Base-by-base conservation (phyloP, 2,797 vertebrate species). In the Acropternis orthonyx region DNA sequence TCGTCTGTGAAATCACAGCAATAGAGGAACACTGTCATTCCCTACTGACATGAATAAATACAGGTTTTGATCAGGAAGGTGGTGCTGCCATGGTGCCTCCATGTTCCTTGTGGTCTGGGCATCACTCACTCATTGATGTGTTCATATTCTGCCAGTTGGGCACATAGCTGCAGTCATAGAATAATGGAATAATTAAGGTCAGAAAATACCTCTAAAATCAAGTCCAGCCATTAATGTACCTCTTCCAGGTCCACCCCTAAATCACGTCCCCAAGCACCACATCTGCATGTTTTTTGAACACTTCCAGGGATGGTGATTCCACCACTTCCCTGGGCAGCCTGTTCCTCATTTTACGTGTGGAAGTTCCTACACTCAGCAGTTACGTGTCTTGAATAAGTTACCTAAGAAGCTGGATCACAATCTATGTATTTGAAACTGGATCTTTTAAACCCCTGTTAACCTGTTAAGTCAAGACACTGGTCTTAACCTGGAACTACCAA, bases 261-360 rank as follows among this genome's bases (percentile, higher is more conserved):
- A 26, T 14, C 37, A 23, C 10, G 7, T 28, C 30, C 54, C 39
- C 12, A 71, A 12, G 21, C 20, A 58, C 18, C 63, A 43, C 11
- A 56, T 19, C 5, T 6, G 14, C 7, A 2, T 1, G 2, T 2
- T 30, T 55, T 65, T 14, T 55, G 21, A 17, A 34, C 10, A 8
- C 34, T 28, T 49, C 17, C 44, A 32, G 10, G 10, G 12, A 23
- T 65, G 66, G 21, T 32, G 14, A 41, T 59, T 65, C 21, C 39
- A 46, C 6, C 30, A 30, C 14, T 27, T 58, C 6, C 10, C 39
- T 36, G n/a, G 14, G 21, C 14, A 39, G 8, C 14, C 17, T 77
- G n/a, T 52, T 48, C 51, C n/a, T 48, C 24, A 43, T 73, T 88
- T 80, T 76, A 5, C 13, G 3, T 6, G 10, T 41, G 32, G 32